These are phyloP conservation scores for Paedocypris micromegethes DNA, from an alignment of 2,797 vertebrate genomes.

Conservation along the genomic window DNA sequence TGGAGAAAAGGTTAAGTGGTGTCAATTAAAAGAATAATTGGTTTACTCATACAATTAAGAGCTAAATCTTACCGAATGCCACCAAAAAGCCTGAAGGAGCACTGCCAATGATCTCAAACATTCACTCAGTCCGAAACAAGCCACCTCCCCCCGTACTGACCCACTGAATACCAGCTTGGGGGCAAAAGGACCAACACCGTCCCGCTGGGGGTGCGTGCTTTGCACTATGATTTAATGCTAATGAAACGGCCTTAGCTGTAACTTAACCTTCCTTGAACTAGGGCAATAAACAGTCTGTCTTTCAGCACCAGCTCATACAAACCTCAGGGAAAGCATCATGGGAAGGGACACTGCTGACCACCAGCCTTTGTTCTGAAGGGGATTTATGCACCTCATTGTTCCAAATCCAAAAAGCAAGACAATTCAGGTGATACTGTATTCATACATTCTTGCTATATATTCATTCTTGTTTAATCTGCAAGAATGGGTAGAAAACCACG, in stretches of 20 bases:
- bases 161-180: conserved; percentile 62
- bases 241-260: conserved; percentile 44
- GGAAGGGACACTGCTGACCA: conserved; percentile 30
- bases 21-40: conserved; percentile 77
- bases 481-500: too few relatives aligned
- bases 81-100: conserved; percentile 66
- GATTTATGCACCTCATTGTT: not conserved
- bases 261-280: conserved; percentile 41
- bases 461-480: too few relatives aligned
- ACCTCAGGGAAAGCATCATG: conserved; percentile 36
- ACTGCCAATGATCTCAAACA: conserved; percentile 68
- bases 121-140: conserved; percentile 57
- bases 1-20: conserved; percentile 59
- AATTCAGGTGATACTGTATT: too few relatives aligned
- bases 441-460: too few relatives aligned
- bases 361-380: conserved; percentile 21
- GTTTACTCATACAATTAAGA: conserved; percentile 76
- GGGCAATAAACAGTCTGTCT: conserved; percentile 45
- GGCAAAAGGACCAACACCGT: conserved; percentile 34
- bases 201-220: conserved; percentile 42
- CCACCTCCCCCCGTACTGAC: conserved; percentile 51
- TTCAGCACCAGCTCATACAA: conserved; percentile 41
- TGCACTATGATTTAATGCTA: conserved; percentile 46
- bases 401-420: too few relatives aligned
- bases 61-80: conserved; percentile 69